Conservation (phyloP, 2,888 invertebrate species). For the Ochlodes sylvanus region DNA sequence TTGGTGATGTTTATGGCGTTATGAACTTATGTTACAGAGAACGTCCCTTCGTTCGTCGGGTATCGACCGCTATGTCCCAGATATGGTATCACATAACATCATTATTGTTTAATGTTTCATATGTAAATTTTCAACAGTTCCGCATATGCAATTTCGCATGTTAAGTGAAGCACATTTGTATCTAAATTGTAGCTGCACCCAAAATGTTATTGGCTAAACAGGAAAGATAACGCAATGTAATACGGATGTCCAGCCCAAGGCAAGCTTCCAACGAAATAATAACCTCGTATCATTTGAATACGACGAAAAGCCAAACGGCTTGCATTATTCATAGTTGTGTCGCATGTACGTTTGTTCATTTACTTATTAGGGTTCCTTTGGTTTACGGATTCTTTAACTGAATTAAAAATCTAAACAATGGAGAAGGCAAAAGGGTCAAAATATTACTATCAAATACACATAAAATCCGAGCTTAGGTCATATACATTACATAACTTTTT, state of each 20-base stretch:
- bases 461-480: too few species aligned
- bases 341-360: slow-evolving; percentile 8
- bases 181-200: slow-evolving; percentile 21
- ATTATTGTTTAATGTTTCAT: too few species aligned
- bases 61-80: too few species aligned
- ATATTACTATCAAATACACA: too few species aligned
- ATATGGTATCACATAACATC: too few species aligned
- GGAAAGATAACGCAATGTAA: slow-evolving; percentile 43
- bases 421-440: too few species aligned
- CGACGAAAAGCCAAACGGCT: slow-evolving; percentile 73
- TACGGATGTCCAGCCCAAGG: slow-evolving; percentile 65
- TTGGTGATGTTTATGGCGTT: too few species aligned
- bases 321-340: slow-evolving; percentile 66
- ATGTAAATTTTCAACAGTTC: neutral
- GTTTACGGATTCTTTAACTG: neutral
- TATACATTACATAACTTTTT: too few species aligned
- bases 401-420: too few species aligned
- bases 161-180: slow-evolving; percentile 20
- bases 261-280: slow-evolving; percentile 73
- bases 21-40: too few species aligned
- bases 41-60: too few species aligned
- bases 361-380: slow-evolving; percentile 18
- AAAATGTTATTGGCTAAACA: slow-evolving; percentile 41
- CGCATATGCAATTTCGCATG: slow-evolving; percentile 20
- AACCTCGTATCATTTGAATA: slow-evolving; percentile 74